phyloP scores from a whole-genome alignment of 2,888 invertebrate species.

The Apamea sordens region DNA sequence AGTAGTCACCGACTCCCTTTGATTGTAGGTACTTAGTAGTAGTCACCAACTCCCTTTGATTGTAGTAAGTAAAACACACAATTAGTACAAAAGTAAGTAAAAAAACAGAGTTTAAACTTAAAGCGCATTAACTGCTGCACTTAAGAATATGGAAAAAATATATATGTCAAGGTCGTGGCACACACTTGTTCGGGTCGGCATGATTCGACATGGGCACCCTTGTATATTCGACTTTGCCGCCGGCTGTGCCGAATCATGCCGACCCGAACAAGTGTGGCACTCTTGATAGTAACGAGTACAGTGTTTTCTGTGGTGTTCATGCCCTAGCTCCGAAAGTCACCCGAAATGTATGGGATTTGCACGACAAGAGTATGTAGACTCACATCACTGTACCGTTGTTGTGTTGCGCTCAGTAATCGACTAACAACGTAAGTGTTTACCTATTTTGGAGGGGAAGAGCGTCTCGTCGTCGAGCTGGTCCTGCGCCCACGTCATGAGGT shows the following conservation, averaged over 20 bases:
- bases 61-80: no score
- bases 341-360: not conserved
- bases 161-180: not conserved
- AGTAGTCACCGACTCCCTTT: not conserved
- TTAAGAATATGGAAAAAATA: not conserved
- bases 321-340: not conserved
- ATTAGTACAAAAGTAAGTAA: no score
- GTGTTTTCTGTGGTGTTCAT: not conserved
- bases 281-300: not conserved
- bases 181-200: no score
- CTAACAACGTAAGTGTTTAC: slow-evolving; percentile 66
- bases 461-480: slow-evolving; percentile 99
- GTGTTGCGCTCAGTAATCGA: not conserved
- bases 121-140: no score
- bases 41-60: no score
- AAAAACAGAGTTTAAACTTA: no score
- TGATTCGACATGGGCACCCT: no score
- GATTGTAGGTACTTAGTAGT: no score
- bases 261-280: not conserved
- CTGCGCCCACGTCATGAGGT: slow-evolving; percentile 99
- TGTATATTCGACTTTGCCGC: no score
- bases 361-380: not conserved
- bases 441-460: slow-evolving; percentile 99
- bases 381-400: not conserved
- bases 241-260: no score